Conservation (phyloP, 2,113 vertebrate species). For the Micronycteris hirsuta region DNA sequence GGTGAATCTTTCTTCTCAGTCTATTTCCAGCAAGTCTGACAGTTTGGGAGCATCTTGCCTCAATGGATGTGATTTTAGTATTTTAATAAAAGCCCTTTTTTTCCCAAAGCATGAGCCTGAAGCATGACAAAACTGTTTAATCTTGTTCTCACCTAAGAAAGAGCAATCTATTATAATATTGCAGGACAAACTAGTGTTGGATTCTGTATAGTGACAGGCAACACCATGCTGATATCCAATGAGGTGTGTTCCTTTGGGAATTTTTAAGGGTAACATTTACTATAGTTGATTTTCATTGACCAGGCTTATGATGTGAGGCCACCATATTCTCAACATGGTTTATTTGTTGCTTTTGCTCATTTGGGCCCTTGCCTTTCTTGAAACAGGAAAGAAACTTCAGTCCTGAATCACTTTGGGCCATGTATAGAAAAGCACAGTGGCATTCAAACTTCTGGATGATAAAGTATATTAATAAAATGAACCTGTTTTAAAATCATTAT, state of each 20-base stretch:
- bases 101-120: background rate
- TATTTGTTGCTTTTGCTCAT: background rate
- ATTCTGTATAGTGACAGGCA: background rate
- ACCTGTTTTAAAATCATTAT: background rate
- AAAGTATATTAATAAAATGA: conserved; percentile 40
- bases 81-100: background rate
- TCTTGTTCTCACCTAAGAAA: background rate
- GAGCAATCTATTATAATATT: background rate
- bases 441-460: background rate
- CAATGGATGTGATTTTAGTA: background rate
- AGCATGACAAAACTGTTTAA: background rate
- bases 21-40: background rate
- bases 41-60: background rate
- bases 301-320: background rate
- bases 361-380: background rate
- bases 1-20: background rate
- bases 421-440: background rate
- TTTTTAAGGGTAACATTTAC: background rate
- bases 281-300: background rate
- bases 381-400: conserved; percentile 1
- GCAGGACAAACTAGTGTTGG: background rate
- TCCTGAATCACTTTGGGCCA: background rate
- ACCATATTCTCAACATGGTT: background rate
- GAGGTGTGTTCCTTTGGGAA: background rate
- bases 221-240: background rate